Percentiles rank a stretch among this genome's conserved stretches.
Evolutionary conservation across 2,888 invertebrate genomes (phyloP).

Genomic region (Danaus chrysippus): DNA sequence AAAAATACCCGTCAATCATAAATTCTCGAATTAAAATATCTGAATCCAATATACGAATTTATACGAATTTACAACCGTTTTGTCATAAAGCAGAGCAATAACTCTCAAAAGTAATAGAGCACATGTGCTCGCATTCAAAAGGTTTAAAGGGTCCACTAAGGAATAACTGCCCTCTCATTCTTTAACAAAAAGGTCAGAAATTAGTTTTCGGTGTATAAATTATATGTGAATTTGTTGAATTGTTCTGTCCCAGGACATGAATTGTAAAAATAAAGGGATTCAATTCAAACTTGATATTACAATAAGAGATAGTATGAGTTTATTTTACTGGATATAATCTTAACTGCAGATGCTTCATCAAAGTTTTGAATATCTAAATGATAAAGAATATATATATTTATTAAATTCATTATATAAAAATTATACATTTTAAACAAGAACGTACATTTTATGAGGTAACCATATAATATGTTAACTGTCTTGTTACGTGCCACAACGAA

Average conservation of each 20-base stretch:
- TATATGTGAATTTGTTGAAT: constrained; percentile 23
- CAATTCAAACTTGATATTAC: no score
- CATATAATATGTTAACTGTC: no score
- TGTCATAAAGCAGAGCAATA: constrained; percentile 53
- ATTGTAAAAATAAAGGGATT: no score
- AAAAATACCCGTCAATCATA: background rate
- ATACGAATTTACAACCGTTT: constrained; percentile 31
- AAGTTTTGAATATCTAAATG: no score
- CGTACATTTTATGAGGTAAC: no score
- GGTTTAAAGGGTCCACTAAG: constrained; percentile 48
- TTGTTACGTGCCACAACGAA: no score
- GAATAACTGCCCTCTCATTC: constrained; percentile 36
- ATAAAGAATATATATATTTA: no score
- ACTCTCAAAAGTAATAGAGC: constrained; percentile 53
- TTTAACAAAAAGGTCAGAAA: constrained; percentile 48
- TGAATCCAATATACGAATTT: constrained; percentile 30
- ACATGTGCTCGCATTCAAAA: constrained; percentile 50
- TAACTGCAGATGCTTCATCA: no score
- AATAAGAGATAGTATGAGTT: no score
- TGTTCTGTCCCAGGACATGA: background rate
- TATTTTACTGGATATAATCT: no score
- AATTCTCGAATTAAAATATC: constrained; percentile 22
- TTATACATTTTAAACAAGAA: no score
- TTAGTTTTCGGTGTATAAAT: constrained; percentile 41
- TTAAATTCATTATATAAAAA: no score